Evolutionary conservation across 2,797 vertebrate species (phyloP).

Genomic region (Clarias fuscus): DNA sequence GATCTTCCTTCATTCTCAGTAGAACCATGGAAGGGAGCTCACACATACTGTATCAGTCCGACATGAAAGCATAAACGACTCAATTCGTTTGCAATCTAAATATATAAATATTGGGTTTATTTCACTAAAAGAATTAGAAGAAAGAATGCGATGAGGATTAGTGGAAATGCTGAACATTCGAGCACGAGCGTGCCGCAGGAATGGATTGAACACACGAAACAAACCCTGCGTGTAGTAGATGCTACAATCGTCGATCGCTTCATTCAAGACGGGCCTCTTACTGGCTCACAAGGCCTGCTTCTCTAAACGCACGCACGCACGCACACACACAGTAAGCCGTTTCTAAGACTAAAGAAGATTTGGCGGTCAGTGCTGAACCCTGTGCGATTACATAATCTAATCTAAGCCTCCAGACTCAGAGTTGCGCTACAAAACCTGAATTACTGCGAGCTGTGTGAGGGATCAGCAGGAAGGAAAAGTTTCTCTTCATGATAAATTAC

Average conservation of each 20-base stretch:
- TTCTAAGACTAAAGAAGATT: slow-evolving; percentile 3
- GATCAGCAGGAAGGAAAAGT: neutral
- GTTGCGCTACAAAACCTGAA: neutral
- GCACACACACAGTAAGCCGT: neutral
- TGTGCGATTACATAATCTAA: neutral
- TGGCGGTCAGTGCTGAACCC: neutral
- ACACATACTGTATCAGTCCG: neutral
- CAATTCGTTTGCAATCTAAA: neutral
- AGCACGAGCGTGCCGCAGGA: neutral
- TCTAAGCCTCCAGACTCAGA: neutral
- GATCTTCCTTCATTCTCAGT: no score
- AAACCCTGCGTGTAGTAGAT: neutral
- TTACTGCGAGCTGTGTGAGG: neutral
- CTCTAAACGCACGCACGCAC: neutral
- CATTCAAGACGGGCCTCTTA: slow-evolving; percentile 1
- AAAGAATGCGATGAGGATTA: neutral
- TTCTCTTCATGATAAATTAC: neutral
- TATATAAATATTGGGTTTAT: neutral
- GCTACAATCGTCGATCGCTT: neutral
- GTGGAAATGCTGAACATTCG: neutral
- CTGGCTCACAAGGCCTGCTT: neutral
- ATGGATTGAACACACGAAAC: neutral
- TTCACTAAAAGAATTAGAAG: neutral
- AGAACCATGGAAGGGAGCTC: neutral
- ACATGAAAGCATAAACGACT: neutral